phyloP scores from a whole-genome alignment of 1,140 invertebrate species.

The Archivesica marissinica region DNA sequence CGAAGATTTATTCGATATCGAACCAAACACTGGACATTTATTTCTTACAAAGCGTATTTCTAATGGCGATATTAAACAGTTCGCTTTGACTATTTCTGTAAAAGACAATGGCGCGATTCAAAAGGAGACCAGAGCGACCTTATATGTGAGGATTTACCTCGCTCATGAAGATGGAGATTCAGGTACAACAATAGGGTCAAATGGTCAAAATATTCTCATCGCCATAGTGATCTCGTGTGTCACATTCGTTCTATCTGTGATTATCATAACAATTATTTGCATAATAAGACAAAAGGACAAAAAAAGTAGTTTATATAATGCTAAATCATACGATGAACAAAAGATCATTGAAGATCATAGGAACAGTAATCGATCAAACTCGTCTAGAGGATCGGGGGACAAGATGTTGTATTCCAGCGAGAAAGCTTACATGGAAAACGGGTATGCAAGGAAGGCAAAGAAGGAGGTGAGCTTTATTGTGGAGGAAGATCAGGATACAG shows the following conservation, averaged over 20 bases:
- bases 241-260: slow-evolving; percentile 74
- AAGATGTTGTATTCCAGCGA: slow-evolving; percentile 61
- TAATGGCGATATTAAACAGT: slow-evolving; percentile 65
- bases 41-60: slow-evolving; percentile 67
- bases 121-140: slow-evolving; percentile 24
- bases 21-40: slow-evolving; percentile 70
- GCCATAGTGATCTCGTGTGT: slow-evolving; percentile 76
- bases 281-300: slow-evolving; percentile 76
- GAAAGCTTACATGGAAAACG: slow-evolving; percentile 53
- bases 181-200: slow-evolving; percentile 30
- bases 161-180: neutral
- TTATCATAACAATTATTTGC: slow-evolving; percentile 78
- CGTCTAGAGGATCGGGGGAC: slow-evolving; percentile 67
- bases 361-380: slow-evolving; percentile 67
- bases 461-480: slow-evolving; percentile 74
- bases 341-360: slow-evolving; percentile 70
- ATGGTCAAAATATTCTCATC: slow-evolving; percentile 76
- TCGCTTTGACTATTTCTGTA: slow-evolving; percentile 70
- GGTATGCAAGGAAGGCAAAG: slow-evolving; percentile 53
- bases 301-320: slow-evolving; percentile 69
- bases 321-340: slow-evolving; percentile 73
- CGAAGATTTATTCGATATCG: slow-evolving; percentile 72
- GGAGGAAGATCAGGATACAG: slow-evolving; percentile 67
- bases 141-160: slow-evolving; percentile 38
- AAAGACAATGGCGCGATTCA: slow-evolving; percentile 71